These are phyloP conservation scores for Microcebus tavaratra DNA, from an alignment of 2,113 vertebrate species.

Conservation along the genomic window DNA sequence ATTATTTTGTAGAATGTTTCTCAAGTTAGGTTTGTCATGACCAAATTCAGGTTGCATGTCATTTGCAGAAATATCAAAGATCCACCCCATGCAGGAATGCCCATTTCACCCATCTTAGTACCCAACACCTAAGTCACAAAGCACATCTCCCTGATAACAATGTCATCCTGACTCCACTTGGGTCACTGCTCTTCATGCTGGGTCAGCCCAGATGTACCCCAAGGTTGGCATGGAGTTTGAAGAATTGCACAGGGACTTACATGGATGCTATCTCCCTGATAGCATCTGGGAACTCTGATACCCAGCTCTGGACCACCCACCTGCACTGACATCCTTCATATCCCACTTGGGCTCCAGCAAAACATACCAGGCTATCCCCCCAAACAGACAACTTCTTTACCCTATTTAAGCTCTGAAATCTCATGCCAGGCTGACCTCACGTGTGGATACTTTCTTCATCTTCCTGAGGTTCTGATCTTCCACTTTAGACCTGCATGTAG, in stretches of 20 bases:
- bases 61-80: background rate
- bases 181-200: background rate
- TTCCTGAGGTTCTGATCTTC: background rate
- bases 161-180: background rate
- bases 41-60: background rate
- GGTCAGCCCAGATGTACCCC: background rate
- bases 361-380: background rate
- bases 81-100: background rate
- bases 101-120: background rate
- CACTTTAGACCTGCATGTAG: background rate
- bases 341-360: background rate
- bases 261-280: background rate
- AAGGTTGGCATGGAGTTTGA: too few relatives aligned
- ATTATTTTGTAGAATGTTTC: background rate
- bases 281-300: too few relatives aligned
- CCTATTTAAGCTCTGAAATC: background rate
- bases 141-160: background rate
- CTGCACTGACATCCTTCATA: background rate
- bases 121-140: background rate
- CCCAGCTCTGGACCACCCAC: background rate
- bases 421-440: background rate
- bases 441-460: background rate
- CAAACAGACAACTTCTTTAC: background rate
- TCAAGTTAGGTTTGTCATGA: background rate
- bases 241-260: background rate